These are phyloP conservation scores for Callitettix versicolor DNA, from an alignment of 1,140 invertebrate species.

Conservation along the genomic window DNA sequence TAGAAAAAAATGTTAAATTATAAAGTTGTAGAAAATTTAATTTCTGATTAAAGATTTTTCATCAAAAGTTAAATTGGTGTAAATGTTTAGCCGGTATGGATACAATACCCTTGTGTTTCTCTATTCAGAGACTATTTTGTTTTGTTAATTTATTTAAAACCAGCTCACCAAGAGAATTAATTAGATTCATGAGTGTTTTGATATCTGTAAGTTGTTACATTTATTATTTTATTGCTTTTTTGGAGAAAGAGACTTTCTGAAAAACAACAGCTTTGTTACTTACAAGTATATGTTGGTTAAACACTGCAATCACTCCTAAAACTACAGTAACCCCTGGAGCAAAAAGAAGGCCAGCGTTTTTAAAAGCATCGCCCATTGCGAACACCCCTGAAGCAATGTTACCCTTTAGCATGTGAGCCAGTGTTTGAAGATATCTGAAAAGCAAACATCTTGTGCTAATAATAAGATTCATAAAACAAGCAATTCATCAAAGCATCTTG, in stretches of 20 bases:
- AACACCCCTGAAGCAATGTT: slow-evolving; percentile 48
- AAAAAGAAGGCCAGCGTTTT: slow-evolving; percentile 43
- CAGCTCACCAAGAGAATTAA: neutral
- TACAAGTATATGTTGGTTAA: slow-evolving; percentile 40
- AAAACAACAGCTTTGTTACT: too few species aligned
- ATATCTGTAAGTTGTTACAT: neutral
- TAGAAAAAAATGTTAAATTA: too few species aligned
- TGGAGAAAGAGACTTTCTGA: neutral
- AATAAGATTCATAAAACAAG: too few species aligned
- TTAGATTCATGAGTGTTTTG: neutral
- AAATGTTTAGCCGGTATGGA: neutral
- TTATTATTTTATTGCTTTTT: neutral
- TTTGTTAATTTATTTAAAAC: neutral
- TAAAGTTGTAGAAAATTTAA: too few species aligned
- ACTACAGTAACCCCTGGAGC: slow-evolving; percentile 35
- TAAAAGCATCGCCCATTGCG: slow-evolving; percentile 47
- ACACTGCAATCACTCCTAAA: slow-evolving; percentile 36
- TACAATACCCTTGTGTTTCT: neutral
- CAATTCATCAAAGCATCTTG: too few species aligned
- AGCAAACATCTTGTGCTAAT: too few species aligned
- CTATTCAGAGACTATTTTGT: neutral
- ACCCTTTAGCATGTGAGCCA: slow-evolving; percentile 41
- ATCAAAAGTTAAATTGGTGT: too few species aligned
- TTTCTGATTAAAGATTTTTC: too few species aligned
- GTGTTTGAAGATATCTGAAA: slow-evolving; percentile 35